Conservation (phyloP, 92 coral and sea anemone species). For the Porites evermanni region DNA sequence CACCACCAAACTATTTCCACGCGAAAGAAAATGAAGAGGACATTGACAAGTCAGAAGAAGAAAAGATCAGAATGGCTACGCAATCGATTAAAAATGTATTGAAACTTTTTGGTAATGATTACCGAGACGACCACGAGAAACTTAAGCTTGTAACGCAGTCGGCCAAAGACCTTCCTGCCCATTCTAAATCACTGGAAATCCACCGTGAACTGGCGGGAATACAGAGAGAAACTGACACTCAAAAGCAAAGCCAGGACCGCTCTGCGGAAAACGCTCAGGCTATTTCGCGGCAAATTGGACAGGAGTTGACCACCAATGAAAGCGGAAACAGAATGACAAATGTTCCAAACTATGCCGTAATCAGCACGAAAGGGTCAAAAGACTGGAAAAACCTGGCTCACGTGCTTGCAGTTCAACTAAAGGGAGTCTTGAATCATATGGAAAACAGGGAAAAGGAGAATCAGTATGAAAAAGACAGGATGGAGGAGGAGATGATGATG, state of each 20-base stretch:
- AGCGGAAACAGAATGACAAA: background rate
- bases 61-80: conserved; percentile 38
- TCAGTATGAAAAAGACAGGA: conserved; percentile 43
- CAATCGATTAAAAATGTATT: conserved; percentile 38
- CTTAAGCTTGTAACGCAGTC: conserved; percentile 3
- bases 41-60: conserved; percentile 27
- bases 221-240: conserved; percentile 20
- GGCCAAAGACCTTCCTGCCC: conserved; percentile 26
- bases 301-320: background rate
- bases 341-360: conserved; percentile 25
- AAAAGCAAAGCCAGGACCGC: conserved; percentile 26
- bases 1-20: conserved; percentile 13
- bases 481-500: conserved; percentile 37
- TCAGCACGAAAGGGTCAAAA: conserved; percentile 31
- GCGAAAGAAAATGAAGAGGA: conserved; percentile 32
- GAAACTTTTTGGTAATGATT: conserved; percentile 10
- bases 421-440: conserved; percentile 58
- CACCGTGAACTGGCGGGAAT: conserved; percentile 4
- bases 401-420: conserved; percentile 50
- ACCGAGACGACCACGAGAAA: conserved; percentile 1
- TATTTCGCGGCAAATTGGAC: conserved; percentile 27
- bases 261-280: conserved; percentile 28
- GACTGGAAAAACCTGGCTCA: conserved; percentile 66
- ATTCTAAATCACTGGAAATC: conserved; percentile 28
- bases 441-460: conserved; percentile 56